phyloP scores from a whole-genome alignment of 2,888 invertebrate genomes.

The Leptogaster cylindrica region DNA sequence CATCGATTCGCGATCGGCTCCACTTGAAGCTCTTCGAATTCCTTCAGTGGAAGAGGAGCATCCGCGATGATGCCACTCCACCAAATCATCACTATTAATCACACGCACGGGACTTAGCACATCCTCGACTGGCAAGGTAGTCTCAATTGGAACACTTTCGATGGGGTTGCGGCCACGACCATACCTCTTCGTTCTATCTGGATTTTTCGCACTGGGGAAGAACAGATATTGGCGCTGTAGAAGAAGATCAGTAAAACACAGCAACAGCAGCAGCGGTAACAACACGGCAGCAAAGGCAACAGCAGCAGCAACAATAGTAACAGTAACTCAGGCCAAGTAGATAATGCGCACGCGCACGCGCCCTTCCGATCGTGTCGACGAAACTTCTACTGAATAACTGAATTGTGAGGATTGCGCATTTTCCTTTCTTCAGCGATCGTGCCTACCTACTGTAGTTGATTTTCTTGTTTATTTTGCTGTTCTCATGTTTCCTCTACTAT shows the following conservation, averaged over 20 bases:
- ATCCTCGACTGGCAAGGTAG: not conserved
- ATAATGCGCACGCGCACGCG: constrained; percentile 41
- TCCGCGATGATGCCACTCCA: not conserved
- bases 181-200: too few species aligned
- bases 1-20: too few species aligned
- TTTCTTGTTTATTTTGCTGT: constrained; percentile 38
- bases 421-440: constrained; percentile 39
- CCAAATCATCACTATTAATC: constrained; percentile 17
- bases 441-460: constrained; percentile 33
- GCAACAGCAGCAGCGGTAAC: not conserved
- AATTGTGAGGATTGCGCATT: constrained; percentile 44
- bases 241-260: not conserved
- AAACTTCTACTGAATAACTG: constrained; percentile 45
- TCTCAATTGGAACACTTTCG: constrained; percentile 8
- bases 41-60: too few species aligned
- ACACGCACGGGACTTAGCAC: constrained; percentile 7
- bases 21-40: too few species aligned
- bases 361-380: constrained; percentile 42
- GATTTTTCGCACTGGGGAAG: too few species aligned
- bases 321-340: constrained; percentile 28
- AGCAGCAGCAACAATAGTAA: constrained; percentile 5
- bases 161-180: not conserved
- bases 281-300: constrained; percentile 9
- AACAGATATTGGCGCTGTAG: too few species aligned
- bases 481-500: constrained; percentile 36